Evolutionary conservation across 2,888 invertebrate species (phyloP).

Genomic region (Celastrina argiolus): DNA sequence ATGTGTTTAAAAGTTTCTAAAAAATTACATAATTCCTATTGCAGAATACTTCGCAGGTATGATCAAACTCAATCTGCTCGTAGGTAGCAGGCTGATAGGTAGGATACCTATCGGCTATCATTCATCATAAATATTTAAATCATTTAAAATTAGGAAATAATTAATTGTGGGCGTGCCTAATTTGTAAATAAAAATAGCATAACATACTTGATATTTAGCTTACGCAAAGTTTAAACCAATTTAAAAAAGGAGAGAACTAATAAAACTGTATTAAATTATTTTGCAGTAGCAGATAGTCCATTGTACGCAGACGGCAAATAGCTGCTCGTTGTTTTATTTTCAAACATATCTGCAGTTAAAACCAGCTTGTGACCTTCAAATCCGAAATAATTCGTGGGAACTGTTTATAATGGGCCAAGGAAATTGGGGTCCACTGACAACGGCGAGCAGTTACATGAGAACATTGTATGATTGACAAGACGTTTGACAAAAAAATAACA

Average conservation of each 20-base stretch:
- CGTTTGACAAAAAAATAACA: slow-evolving; percentile 11
- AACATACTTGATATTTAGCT: no score
- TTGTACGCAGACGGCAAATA: background rate
- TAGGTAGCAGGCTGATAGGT: no score
- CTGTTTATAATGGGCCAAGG: background rate
- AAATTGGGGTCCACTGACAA: slow-evolving; percentile 11
- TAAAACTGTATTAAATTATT: background rate
- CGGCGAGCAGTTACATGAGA: background rate
- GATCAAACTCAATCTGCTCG: background rate
- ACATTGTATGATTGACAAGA: background rate
- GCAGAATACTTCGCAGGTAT: background rate
- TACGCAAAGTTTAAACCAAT: no score
- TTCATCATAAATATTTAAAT: no score
- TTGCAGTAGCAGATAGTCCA: background rate
- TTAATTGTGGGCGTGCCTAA: no score
- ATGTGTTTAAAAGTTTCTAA: slow-evolving; percentile 14
- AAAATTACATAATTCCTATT: slow-evolving; percentile 5
- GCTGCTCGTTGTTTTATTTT: background rate
- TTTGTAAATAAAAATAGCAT: no score
- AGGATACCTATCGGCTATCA: no score
- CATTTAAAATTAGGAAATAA: no score
- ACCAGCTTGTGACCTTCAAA: slow-evolving; percentile 13
- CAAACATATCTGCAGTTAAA: background rate
- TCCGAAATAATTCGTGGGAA: slow-evolving; percentile 21
- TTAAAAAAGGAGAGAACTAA: no score